These are phyloP conservation scores for Lycocerus yunnanus DNA, from an alignment of 2,888 invertebrate species.

Conservation along the genomic window DNA sequence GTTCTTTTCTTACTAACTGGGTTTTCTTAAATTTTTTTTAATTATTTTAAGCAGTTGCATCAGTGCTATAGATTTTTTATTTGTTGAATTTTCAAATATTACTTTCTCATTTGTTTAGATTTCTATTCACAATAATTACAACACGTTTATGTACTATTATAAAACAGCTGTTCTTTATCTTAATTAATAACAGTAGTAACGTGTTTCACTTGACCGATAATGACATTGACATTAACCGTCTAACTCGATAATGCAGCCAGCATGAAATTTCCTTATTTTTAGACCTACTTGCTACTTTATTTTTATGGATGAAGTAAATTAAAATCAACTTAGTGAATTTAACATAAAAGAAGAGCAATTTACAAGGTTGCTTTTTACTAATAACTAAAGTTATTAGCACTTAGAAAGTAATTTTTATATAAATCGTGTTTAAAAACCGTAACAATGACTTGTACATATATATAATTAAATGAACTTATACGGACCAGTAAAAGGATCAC, in stretches of 20 bases:
- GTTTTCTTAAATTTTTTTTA: neutral
- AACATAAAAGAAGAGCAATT: neutral
- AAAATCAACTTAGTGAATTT: neutral
- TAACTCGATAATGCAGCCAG: neutral
- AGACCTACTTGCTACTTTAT: neutral
- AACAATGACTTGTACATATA: neutral
- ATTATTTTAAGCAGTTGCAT: neutral
- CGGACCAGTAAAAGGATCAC: neutral
- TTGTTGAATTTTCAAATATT: neutral
- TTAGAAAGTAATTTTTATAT: slow-evolving; percentile 2
- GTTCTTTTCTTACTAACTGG: neutral
- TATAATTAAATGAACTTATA: neutral
- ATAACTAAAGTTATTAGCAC: neutral
- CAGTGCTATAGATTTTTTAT: neutral
- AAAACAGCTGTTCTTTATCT: neutral
- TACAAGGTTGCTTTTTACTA: neutral
- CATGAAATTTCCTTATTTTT: neutral
- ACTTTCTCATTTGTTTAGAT: slow-evolving; percentile 1
- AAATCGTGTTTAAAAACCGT: neutral
- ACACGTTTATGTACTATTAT: neutral
- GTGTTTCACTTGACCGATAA: slow-evolving; percentile 12
- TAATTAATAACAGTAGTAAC: slow-evolving; percentile 5
- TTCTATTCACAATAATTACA: slow-evolving; percentile 1
- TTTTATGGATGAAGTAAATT: neutral
- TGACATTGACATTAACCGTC: slow-evolving; percentile 10